phyloP scores from a whole-genome alignment of 2,797 vertebrate genomes.

The Myiotriccus ornatus region DNA sequence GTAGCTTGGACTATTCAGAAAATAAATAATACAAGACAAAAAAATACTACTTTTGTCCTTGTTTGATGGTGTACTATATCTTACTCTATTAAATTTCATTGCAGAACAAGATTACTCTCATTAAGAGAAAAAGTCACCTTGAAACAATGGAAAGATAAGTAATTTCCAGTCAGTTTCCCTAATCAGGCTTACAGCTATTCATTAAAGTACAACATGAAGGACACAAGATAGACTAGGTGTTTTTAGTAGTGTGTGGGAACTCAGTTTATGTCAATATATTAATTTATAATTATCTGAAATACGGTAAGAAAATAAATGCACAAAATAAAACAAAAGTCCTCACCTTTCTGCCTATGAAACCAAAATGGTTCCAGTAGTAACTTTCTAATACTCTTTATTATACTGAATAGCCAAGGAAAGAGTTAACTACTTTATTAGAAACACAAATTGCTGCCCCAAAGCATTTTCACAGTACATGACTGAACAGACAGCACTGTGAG shows the following conservation, averaged over 20 bases:
- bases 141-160: slow-evolving; percentile 28
- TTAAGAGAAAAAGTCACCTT: slow-evolving; percentile 40
- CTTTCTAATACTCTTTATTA: not conserved
- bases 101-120: slow-evolving; percentile 7
- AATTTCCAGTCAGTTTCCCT: slow-evolving; percentile 31
- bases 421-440: not conserved
- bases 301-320: not conserved
- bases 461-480: not conserved
- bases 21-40: not conserved
- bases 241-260: not conserved
- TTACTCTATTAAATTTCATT: not conserved
- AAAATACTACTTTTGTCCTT: not conserved
- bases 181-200: not conserved
- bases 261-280: not conserved
- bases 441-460: not conserved
- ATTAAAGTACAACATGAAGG: not conserved
- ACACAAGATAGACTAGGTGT: not conserved
- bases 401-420: not conserved
- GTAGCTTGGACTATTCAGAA: not conserved
- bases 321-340: not conserved
- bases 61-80: not conserved
- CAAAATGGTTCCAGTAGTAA: not conserved
- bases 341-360: not conserved
- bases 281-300: not conserved
- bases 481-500: not conserved